Evolutionary conservation across 2,797 vertebrate species (phyloP), one percentile per base, ranked within the genome.

Genomic region (Anabacerthia variegaticeps): DNA sequence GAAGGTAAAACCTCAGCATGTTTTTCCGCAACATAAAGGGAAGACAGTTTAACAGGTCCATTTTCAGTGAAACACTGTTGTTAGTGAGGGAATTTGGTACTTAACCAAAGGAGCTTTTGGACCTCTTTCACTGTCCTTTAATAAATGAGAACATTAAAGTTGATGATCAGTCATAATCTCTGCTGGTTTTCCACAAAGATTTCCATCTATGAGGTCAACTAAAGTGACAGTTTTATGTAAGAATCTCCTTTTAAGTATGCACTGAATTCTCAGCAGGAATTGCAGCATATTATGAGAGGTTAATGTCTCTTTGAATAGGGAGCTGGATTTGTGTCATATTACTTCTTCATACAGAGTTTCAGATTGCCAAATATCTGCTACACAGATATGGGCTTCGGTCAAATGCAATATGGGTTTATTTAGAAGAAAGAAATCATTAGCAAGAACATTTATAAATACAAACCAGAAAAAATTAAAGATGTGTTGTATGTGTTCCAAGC

Each of bases 231-330:
- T 46, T 95, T 94, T 46, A 39, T 62, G 49, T 20, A 32, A 68
- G n/a, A 91, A 92, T 36, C 5, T 83, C 28, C 12, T 77, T 83
- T 65, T 30, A 74, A 66, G 51, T 65, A 24, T 23, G 17, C 10
- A 74, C 14, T 72, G 75, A 89, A 83, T 91, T 88, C 54, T 68
- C n/a, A 80, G 24, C 37, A 83, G 67, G 66, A 92, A 82, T 95
- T 80, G 51, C 37, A 71, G 18, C 12, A 74, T 58, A 56, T 91
- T 77, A 71, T 62, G 56, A 71, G 82, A 93, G 52, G 37, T 77
- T 92, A 94, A 80, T 72, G 12, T 51, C 36, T 63, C 34, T 82
- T 51, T 80, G 54, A 71, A 51, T 12, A 55, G 56, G 22, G 68
- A 91, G 27, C 18, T 69, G 52, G 11, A 28, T 83, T 86, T 88